Evolutionary conservation across 2,113 vertebrate species (phyloP).

Genomic region (Lophius piscatorius): DNA sequence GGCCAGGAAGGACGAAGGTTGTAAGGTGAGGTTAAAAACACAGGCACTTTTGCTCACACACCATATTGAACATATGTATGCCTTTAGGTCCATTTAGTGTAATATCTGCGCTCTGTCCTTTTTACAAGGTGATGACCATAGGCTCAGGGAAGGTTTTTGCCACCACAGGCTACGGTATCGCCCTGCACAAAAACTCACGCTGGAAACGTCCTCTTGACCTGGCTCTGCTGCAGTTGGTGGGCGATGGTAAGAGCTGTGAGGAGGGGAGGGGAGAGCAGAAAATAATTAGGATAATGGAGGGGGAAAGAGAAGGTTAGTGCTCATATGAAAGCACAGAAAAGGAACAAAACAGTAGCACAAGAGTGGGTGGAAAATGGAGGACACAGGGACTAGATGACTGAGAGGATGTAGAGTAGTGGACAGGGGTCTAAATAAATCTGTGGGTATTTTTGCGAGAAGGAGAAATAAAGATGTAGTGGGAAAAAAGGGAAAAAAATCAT

Average conservation of each 20-base stretch:
- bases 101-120: conserved; percentile 31
- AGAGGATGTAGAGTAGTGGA: conserved; percentile 43
- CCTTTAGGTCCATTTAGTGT: background rate
- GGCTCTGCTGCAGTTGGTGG: conserved; percentile 92
- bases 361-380: conserved; percentile 20
- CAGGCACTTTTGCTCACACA: conserved; percentile 3
- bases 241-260: conserved; percentile 84
- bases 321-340: conserved; percentile 36
- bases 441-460: conserved; percentile 40
- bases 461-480: conserved; percentile 24
- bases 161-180: conserved; percentile 93
- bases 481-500: conserved; percentile 18
- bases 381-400: conserved; percentile 54
- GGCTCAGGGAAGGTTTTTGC: conserved; percentile 94
- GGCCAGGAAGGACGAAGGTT: conserved; percentile 94
- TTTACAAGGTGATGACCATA: conserved; percentile 88
- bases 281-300: conserved; percentile 52
- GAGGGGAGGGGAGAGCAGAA: conserved; percentile 12
- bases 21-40: conserved; percentile 85
- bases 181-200: conserved; percentile 92
- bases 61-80: background rate
- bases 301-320: conserved; percentile 36
- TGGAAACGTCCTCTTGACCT: conserved; percentile 93
- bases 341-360: background rate
- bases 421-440: conserved; percentile 34